These are phyloP conservation scores for Propithecus perrieri DNA, from an alignment of 2,797 vertebrate genomes.

Conservation along the genomic window DNA sequence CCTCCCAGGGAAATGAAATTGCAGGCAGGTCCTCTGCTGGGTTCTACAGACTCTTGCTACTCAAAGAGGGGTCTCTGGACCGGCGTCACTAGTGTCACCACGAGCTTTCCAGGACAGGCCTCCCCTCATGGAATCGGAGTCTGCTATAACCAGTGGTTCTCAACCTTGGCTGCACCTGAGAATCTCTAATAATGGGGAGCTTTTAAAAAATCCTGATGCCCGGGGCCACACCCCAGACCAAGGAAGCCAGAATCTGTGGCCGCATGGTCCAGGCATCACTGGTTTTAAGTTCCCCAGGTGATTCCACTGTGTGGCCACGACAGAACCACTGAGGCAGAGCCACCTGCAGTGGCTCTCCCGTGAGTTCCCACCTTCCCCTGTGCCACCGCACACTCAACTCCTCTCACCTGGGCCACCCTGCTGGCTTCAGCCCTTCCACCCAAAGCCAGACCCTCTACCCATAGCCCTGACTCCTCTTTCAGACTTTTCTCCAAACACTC, in stretches of 20 bases:
- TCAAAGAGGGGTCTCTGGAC: not conserved
- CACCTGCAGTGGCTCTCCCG: fast-evolving
- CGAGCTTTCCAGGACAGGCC: not conserved
- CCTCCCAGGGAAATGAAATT: not conserved
- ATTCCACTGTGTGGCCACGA: fast-evolving
- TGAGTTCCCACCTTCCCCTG: fast-evolving
- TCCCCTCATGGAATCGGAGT: not conserved
- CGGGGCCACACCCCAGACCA: not conserved
- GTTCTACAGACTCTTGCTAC: not conserved
- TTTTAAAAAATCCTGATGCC: not conserved
- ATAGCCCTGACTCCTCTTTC: not conserved
- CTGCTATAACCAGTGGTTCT: not conserved
- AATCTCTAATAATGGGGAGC: not conserved
- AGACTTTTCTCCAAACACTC: not conserved
- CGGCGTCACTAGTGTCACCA: too few relatives aligned
- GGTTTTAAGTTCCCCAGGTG: not conserved
- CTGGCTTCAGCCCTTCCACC: not conserved
- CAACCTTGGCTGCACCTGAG: not conserved
- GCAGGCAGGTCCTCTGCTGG: not conserved
- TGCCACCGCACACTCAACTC: fast-evolving
- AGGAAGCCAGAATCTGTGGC: not conserved
- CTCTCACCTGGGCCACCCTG: not conserved
- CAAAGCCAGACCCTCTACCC: not conserved
- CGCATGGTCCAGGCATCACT: not conserved
- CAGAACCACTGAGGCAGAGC: not conserved